Evolutionary conservation across 2,113 vertebrate genomes (phyloP), one percentile per base, ranked within the genome.

Genomic region (Phodopus roborovskii): DNA sequence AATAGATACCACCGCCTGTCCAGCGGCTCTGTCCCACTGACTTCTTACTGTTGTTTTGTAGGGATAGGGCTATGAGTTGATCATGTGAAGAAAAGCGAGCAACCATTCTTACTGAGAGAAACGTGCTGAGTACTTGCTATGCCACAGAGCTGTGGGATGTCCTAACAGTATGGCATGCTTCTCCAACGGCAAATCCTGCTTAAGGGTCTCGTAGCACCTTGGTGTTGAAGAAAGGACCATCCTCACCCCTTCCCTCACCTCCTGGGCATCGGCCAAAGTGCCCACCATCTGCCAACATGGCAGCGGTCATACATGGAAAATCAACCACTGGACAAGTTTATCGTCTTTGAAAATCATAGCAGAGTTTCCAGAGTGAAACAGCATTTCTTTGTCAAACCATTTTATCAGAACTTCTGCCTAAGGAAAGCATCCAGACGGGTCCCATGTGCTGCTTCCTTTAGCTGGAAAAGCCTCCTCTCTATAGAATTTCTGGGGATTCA

Each of bases 101-200:
- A 15, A 3, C 8, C n/a, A 0, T 13, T 84, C 70, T 84, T 53
- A 0, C 62, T 0, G 19, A 26, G n/a, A 73, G 2, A 7, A 17
- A 20, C 9, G 0, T 11, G 24, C 50, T 6, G 17, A 15, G 2
- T 26, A 30, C 58, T 50, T 0, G 12, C 50, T 13, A 5, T 10
- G 53, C 9, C 11, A 10, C 16, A 5, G 82, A 42, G 1, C 73
- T 1, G 4, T 3, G 36, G 20, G 30, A 0, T 0, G 36, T 3
- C 0, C 3, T 7, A 7, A 53, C 13, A 22, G 1, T 7, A 13
- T 1, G 1, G 0, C 1, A 16, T 7, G 7, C 39, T 45, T 90
- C 74, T 26, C n/a, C 33, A n/a, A 1, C 0, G 15, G 73, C 13
- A 10, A 26, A 1, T 24, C 20, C 88, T 60, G n/a, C 56, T 2